Base-by-base conservation (phyloP, 2,113 vertebrate genomes). In the Coturnix japonica region DNA sequence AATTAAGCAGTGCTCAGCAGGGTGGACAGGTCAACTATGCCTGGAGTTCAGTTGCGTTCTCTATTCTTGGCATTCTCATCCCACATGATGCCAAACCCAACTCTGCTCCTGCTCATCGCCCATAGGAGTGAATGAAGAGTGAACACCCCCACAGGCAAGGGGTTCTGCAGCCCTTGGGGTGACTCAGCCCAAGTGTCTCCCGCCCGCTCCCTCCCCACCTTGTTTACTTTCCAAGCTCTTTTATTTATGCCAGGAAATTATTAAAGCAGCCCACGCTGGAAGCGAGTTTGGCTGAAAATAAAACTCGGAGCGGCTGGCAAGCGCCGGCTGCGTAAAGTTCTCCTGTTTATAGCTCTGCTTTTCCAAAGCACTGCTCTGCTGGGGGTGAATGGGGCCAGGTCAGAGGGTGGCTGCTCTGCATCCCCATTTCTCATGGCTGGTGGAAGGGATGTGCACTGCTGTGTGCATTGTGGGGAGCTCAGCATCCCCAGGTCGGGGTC, bases 231-330 rank as follows among this genome's bases (percentile, higher is more conserved):
- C 92, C 19, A 1, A 0, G 37, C 89, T 94, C 3, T 1, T 1
- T 92, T 96, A 59, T 95, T 96, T 95, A 96, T 96, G 89, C 94
- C 95, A 91, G 95, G 96, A 95, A 96, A 87, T 92, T 80, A 87
- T 96, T 85, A 90, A 81, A 72, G 81, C 94, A 90, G 77, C 92
- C 96, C 92, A 89, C 71, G 49, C 91, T 90, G 91, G 81, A 87
- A 87, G 67, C 1, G 1, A 76, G 28, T 72, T 75, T 94, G 92
- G 90, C 93, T 92, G 86, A 66, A 95, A 95, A 90, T 54, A 69
- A 31, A 78, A 8, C n/a, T 28, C 2, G 11, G 44, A 67, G 37
- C n/a, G 43, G 13, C 33, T 83, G 86, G 66, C 3, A 0, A 59
- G 22, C 1, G 5, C 51, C 0, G 28, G 3, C 86, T 77, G 78